Evolutionary conservation across 2,888 invertebrate species (phyloP), one percentile per base, ranked within the genome.

Genomic region (Drosophila niveifrons): DNA sequence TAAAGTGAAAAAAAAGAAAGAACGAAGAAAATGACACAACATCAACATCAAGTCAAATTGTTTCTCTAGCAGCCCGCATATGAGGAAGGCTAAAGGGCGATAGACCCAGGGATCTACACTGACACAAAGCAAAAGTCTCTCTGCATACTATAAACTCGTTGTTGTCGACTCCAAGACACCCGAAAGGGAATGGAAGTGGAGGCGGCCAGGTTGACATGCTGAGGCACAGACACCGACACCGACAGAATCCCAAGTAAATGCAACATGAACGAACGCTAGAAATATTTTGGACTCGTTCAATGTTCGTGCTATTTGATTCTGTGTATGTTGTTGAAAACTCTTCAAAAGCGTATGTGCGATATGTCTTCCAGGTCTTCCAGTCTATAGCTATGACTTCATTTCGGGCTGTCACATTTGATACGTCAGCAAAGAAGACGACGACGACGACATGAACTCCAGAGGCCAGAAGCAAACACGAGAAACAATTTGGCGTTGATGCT

Each of bases 341-440:
- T 63, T 72, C 57, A 55, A 46, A 69, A 52, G 31, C 34, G 46
- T 43, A 61, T 52, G 52, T 44, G 67, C 56, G 66, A 15, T n/a
- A 51, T 53, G 78, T 71, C 75, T 66, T 71, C 75, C 63, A 58
- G 56, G 55, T 81, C 68, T 59, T 46, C 44, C 51, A 63, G 76
- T 82, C 83, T 77, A 71, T 71, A 46, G 66, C 82, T 52, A 59
- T 64, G 81, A 86, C 78, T 86, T 75, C 70, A 66, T 72, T 80
- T 78, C 64, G 59, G 56, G 62, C 82, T 83, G 83, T 83, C 83
- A 88, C 82, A 83, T 88, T 86, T 83, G 83, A 83, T 86, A 84
- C 52, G 84, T 75, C 72, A 52, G 69, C 58, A 64, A 56, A 78
- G 78, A 62, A 47, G 76, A 44, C 36, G 52, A 39, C 36, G 64